A percentile compares a stretch with the other conserved stretches of the same genome.
These are phyloP conservation scores for Pteropus alecto DNA, from an alignment of 2,113 vertebrate species.

Conservation along the genomic window DNA sequence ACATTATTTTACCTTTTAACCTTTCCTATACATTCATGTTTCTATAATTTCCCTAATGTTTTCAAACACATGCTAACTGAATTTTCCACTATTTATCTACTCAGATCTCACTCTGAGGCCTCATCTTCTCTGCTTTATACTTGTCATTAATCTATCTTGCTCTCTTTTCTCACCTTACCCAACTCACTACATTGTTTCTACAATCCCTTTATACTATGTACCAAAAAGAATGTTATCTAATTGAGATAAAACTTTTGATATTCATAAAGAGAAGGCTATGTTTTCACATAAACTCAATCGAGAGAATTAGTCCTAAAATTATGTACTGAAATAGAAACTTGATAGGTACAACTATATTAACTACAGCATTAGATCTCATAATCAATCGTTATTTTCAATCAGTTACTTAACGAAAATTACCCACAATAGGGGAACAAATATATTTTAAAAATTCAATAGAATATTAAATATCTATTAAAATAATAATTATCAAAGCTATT, in stretches of 20 bases:
- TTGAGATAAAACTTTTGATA: neutral
- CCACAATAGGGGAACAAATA: neutral
- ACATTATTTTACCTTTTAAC: slow-evolving; percentile 31
- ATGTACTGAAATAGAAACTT: neutral
- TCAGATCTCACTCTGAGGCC: neutral
- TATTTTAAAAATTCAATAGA: neutral
- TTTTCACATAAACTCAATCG: neutral
- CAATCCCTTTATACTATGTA: neutral
- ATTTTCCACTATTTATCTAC: neutral
- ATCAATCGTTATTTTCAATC: neutral
- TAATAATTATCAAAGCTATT: neutral
- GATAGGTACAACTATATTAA: neutral
- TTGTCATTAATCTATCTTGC: neutral
- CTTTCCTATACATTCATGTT: slow-evolving; percentile 11
- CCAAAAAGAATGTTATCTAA: neutral
- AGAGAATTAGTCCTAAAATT: neutral
- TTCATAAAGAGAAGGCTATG: neutral
- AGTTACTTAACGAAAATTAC: neutral
- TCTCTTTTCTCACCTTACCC: neutral
- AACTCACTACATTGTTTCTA: neutral
- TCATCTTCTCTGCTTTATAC: neutral
- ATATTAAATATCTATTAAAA: neutral
- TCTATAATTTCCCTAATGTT: neutral
- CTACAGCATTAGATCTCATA: neutral
- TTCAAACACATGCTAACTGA: slow-evolving; percentile 21